phyloP scores from a whole-genome alignment of 2,888 invertebrate species.

The Drosophila pseudotalamancana region DNA sequence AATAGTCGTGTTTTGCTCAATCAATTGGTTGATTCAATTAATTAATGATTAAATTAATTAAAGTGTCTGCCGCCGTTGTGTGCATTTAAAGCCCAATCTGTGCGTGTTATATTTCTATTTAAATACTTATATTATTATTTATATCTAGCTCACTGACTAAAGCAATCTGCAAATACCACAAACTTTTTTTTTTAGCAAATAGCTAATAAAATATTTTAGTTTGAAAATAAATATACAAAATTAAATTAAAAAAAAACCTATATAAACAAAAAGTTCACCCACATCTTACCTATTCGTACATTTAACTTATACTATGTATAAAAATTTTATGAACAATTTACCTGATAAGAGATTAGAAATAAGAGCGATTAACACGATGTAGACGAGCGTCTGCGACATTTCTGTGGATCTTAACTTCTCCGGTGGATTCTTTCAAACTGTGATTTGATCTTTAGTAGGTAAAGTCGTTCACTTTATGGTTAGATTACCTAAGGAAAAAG shows the following conservation, averaged over 20 bases:
- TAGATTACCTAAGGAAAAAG: slow-evolving; percentile 18
- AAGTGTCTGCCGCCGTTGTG: neutral
- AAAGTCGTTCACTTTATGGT: slow-evolving; percentile 9
- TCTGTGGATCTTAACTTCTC: slow-evolving; percentile 10
- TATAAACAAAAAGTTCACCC: too few species aligned
- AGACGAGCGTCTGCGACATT: slow-evolving; percentile 61
- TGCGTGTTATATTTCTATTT: too few species aligned
- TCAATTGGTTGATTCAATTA: slow-evolving; percentile 27
- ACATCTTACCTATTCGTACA: too few species aligned
- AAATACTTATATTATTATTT: too few species aligned
- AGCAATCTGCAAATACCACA: too few species aligned
- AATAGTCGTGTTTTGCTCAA: slow-evolving; percentile 13
- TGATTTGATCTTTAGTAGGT: slow-evolving; percentile 16
- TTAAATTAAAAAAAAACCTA: too few species aligned
- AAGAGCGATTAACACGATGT: slow-evolving; percentile 69
- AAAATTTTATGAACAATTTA: slow-evolving; percentile 45
- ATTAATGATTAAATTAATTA: slow-evolving; percentile 26
- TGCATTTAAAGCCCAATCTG: neutral
- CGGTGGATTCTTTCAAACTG: slow-evolving; percentile 1
- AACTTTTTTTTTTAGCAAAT: too few species aligned
- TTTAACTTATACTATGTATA: slow-evolving; percentile 1
- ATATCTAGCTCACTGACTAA: too few species aligned
- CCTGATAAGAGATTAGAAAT: slow-evolving; percentile 81
- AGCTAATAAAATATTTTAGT: too few species aligned
- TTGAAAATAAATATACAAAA: too few species aligned